These are phyloP conservation scores for Etheostoma spectabile DNA, from an alignment of 2,113 vertebrate genomes.

Conservation along the genomic window DNA sequence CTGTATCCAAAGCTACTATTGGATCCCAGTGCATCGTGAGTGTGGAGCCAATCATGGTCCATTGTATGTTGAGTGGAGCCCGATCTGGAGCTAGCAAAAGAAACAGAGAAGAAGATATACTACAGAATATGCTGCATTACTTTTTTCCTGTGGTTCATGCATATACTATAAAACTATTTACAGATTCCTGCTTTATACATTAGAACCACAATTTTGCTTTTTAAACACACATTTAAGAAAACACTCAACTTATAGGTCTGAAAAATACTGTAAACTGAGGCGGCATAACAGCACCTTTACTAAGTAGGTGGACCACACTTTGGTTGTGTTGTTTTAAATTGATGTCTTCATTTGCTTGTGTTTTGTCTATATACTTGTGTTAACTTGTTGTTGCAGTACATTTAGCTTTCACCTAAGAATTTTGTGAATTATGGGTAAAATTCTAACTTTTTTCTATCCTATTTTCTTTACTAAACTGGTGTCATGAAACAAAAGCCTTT, in stretches of 20 bases:
- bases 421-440: neutral
- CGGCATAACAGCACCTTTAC: neutral
- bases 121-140: neutral
- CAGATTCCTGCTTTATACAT: neutral
- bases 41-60: constrained; percentile 92
- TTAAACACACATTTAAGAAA: neutral
- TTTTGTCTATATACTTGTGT: neutral
- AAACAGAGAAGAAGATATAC: constrained; percentile 13
- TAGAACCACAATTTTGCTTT: neutral
- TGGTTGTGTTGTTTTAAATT: neutral
- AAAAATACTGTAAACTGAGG: constrained; percentile 3
- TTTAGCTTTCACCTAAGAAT: too few species aligned
- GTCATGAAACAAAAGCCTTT: neutral
- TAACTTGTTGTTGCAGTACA: neutral
- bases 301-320: constrained; percentile 22
- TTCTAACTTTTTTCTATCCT: constrained; percentile 5
- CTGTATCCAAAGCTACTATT: constrained; percentile 92
- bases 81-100: constrained; percentile 89
- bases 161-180: neutral
- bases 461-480: neutral
- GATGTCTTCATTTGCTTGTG: neutral
- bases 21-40: constrained; percentile 94
- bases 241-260: neutral
- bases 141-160: neutral
- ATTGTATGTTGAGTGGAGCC: constrained; percentile 91